Evolutionary conservation across 2,888 invertebrate genomes (phyloP), one percentile per base, ranked within the genome.

Genomic region (Acanthosoma haemorrhoidale): DNA sequence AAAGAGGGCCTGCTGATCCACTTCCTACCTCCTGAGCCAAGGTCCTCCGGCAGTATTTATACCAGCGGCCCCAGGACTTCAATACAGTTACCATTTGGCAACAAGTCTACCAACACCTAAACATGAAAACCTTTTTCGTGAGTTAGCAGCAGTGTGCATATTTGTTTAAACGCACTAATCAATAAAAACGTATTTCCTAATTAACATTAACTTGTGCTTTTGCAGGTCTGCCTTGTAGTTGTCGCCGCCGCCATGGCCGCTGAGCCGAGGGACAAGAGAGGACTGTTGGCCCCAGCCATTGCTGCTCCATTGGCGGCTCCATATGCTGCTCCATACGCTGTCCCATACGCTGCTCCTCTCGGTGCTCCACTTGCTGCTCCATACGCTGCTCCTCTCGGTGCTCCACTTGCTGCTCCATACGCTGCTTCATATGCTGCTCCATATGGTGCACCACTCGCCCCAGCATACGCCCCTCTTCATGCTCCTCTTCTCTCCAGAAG

Each of bases 51-150:
- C 6, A 13, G 25, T 51, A 51, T 51, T 18, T 25, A 51, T 51
- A 51, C 51, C 51, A 25, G n/a, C 25, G 25, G 51, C 13, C n/a
- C 5, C n/a, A 25, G 25, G 51, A 25, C 13, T 25, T 5, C 9
- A 13, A n/a, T 3, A 51, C 51, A 51, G 51, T 51, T 51, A 25
- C 29, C 51, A 25, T 51, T 18, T 25, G 5, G 3, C 21, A 51
- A 21, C 21, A n/a, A 21, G 25, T n/a, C 21, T 25, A 25, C 5
- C 25, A 51, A 21, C 25, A n/a, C 6, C 13, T 51, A 21, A 61
- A 61, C 36, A 61, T 61, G 61, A 61, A 61, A 61, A 61, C 61
- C 61, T 18, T 36, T 16, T 59, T 59, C 16, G 59, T 59, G 18
- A 59, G 59, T 59, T n/a, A n/a, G n/a, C n/a, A n/a, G n/a, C n/a